phyloP scores from a whole-genome alignment of 2,797 vertebrate species.

The Crenuchus spilurus region DNA sequence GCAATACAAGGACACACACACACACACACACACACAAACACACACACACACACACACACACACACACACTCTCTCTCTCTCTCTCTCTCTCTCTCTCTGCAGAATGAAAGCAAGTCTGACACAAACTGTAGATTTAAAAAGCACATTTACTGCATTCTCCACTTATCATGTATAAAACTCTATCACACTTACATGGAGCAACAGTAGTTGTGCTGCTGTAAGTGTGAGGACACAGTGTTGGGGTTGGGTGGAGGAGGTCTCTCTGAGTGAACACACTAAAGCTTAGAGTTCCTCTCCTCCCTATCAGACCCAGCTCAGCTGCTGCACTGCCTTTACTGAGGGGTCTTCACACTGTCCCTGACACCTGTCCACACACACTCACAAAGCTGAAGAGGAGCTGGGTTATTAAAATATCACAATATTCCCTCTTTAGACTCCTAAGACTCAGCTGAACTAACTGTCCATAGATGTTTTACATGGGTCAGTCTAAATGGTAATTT shows the following conservation, averaged over 20 bases:
- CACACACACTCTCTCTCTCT: not conserved
- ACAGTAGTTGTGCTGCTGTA: not conserved
- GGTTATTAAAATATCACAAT: not conserved
- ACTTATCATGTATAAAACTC: not conserved
- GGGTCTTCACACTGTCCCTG: slow-evolving; percentile 75
- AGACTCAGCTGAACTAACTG: not conserved
- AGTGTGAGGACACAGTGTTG: slow-evolving; percentile 34
- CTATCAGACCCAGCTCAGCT: slow-evolving; percentile 80
- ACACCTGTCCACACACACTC: slow-evolving; percentile 20
- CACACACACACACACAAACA: too few relatives aligned
- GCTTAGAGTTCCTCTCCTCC: slow-evolving; percentile 63
- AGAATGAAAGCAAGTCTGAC: not conserved
- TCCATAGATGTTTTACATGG: too few relatives aligned
- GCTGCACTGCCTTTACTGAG: slow-evolving; percentile 77
- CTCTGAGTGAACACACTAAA: slow-evolving; percentile 77
- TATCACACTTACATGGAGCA: not conserved
- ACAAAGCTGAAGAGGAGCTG: not conserved
- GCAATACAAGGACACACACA: too few relatives aligned
- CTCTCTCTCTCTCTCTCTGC: not conserved
- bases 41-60: not conserved
- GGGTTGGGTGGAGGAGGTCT: slow-evolving; percentile 65
- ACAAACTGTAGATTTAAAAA: slow-evolving; percentile 4
- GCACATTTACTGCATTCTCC: slow-evolving; percentile 15
- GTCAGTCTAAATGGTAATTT: too few relatives aligned
- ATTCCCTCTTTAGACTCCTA: not conserved